Conservation (phyloP, 2,797 vertebrate genomes). For the Oreonectes daqikongensis region DNA sequence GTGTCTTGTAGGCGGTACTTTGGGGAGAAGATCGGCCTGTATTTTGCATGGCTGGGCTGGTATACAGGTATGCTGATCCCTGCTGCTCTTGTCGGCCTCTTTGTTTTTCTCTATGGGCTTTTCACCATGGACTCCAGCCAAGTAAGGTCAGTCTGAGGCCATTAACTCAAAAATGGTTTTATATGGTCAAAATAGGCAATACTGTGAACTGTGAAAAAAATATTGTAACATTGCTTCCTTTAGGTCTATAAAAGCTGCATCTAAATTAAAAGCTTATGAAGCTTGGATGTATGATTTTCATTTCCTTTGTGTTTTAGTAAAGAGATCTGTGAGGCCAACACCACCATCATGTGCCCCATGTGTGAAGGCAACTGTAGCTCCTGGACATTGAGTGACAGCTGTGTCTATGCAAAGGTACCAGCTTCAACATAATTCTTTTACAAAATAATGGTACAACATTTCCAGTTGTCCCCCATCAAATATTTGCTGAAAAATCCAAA, state of each 20-base stretch:
- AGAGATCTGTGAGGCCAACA: constrained; percentile 96
- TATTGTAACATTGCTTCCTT: no score
- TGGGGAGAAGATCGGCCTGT: constrained; percentile 97
- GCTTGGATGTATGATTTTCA: constrained; percentile 14
- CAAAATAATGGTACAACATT: no score
- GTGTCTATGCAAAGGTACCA: constrained; percentile 93
- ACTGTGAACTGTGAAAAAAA: no score
- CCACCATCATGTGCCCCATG: constrained; percentile 96
- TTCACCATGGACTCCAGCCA: constrained; percentile 98
- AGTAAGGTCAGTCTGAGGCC: constrained; percentile 86
- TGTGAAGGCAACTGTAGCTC: constrained; percentile 91
- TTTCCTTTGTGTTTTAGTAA: constrained; percentile 75
- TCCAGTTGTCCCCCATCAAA: no score
- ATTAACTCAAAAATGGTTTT: not conserved
- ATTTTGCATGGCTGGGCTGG: constrained; percentile 99
- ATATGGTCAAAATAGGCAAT: not conserved
- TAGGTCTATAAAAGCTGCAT: no score
- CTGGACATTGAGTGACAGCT: constrained; percentile 94
- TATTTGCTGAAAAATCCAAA: no score
- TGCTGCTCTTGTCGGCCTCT: constrained; percentile 92
- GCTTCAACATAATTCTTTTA: no score
- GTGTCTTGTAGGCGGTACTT: constrained; percentile 87
- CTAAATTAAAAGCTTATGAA: no score
- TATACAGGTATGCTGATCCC: constrained; percentile 99
- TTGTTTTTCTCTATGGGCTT: constrained; percentile 97